Evolutionary conservation across 2,113 vertebrate genomes (phyloP).

Genomic region (Gopherus evgoodei): DNA sequence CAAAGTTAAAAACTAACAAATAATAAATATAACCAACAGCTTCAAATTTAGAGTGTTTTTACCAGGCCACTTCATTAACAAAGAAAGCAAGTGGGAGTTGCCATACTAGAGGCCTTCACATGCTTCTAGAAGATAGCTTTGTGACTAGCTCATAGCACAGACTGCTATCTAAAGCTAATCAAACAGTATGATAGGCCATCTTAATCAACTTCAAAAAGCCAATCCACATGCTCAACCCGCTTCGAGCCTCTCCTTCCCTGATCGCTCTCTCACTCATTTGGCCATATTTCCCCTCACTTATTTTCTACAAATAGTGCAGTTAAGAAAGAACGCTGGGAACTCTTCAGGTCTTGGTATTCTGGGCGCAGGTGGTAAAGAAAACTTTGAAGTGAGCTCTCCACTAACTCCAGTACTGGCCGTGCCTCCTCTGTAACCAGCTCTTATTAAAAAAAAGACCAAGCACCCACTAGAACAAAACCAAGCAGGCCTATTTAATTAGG

Average conservation of each 20-base stretch:
- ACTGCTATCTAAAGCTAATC: conserved; percentile 57
- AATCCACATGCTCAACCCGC: conserved; percentile 58
- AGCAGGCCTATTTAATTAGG: conserved; percentile 84
- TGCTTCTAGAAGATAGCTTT: conserved; percentile 50
- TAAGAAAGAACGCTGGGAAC: conserved; percentile 53
- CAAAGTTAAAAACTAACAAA: background rate
- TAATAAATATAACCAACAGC: conserved; percentile 46
- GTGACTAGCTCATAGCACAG: conserved; percentile 52
- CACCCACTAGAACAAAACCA: conserved; percentile 82
- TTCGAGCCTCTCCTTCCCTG: conserved; percentile 29
- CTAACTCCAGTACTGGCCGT: conserved; percentile 71
- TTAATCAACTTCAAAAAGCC: conserved; percentile 75
- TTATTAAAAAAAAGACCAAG: conserved; percentile 85
- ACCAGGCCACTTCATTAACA: conserved; percentile 67
- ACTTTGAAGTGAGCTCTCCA: conserved; percentile 81
- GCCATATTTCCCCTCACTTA: conserved; percentile 23
- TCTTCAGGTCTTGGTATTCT: conserved; percentile 64
- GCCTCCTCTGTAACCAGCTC: conserved; percentile 78
- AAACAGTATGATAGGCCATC: conserved; percentile 44
- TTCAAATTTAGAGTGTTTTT: conserved; percentile 61
- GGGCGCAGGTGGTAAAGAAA: conserved; percentile 82
- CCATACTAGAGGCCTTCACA: conserved; percentile 25
- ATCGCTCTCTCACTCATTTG: background rate
- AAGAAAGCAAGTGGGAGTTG: conserved; percentile 46
- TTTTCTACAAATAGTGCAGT: conserved; percentile 29